These are phyloP conservation scores for Helobdella robusta DNA, from an alignment of 2,888 invertebrate genomes.

Conservation along the genomic window DNA sequence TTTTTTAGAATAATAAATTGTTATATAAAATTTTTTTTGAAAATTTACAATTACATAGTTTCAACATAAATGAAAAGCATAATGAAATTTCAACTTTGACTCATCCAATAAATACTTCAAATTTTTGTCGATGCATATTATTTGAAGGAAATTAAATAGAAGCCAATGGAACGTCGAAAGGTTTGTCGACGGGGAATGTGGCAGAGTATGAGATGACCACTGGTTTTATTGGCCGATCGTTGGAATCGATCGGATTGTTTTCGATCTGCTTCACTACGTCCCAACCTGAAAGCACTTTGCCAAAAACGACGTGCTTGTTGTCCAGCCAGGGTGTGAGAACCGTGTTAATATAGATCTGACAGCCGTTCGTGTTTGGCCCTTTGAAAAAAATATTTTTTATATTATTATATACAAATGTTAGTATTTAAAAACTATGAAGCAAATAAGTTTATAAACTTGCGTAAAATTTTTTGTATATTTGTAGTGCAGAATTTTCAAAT, in stretches of 20 bases:
- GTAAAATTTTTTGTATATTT: background rate
- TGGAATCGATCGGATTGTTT: conserved; percentile 61
- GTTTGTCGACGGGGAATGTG: conserved; percentile 41
- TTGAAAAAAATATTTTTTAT: background rate
- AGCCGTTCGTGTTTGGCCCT: conserved; percentile 27
- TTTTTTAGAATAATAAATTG: too few relatives aligned
- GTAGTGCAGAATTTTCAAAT: background rate
- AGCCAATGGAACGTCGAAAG: conserved; percentile 35
- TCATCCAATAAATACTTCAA: too few relatives aligned
- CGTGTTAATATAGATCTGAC: conserved; percentile 25
- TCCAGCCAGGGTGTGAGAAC: conserved; percentile 24
- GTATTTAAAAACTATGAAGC: background rate
- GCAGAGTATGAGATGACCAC: conserved; percentile 66
- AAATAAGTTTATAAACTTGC: background rate
- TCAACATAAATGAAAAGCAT: too few relatives aligned
- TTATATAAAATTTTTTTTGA: too few relatives aligned
- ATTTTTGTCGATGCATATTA: too few relatives aligned
- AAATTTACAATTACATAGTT: too few relatives aligned
- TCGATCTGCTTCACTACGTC: conserved; percentile 68
- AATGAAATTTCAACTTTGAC: too few relatives aligned
- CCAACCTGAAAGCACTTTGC: conserved; percentile 20
- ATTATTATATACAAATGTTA: background rate
- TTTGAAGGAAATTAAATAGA: too few relatives aligned
- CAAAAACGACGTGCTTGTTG: conserved; percentile 26
- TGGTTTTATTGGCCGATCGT: conserved; percentile 61